Evolutionary conservation across 1,140 invertebrate genomes (phyloP), one percentile per base, ranked within the genome.

Genomic region (Drosophila orosa): DNA sequence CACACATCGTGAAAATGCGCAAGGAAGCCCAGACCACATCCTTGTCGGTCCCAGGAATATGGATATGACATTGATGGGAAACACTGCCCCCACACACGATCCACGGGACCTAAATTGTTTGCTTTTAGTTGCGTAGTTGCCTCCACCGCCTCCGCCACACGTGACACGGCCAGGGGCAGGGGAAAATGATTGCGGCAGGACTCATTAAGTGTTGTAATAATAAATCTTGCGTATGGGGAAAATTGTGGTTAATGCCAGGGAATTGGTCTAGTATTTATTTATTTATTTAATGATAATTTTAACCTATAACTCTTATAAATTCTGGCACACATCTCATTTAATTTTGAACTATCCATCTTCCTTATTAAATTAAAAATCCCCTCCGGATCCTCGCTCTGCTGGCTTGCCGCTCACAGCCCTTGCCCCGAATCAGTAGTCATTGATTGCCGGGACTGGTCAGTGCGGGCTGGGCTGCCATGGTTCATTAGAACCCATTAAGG

Each of bases 401-500:
- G 15, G 7, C 8, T 29, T 33, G 15, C 42, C n/a, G 37, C 17
- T 12, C 19, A 12, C 9, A 33, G 22, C 35, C 65, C 13, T 29
- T 37, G 47, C 27, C 39, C 40, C 40, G 37, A 22, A 29, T 62
- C 42, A 54, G 57, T 68, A 67, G 71, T 50, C 71, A 52, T 68
- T 72, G 59, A 68, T 56, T 22, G 47, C 42, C 40, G 45, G 9
- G 19, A 19, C 35, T 45, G 39, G 47, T 48, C 45, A 48, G n/a
- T 48, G 15, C 35, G 19, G 71, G 42, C 63, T n/a, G 12, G 37
- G 50, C 52, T 44, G 31, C 58, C 81, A 84, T 80, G 84, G 74
- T 80, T 89, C 84, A 89, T 87, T 89, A 80, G 84, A 84, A 84
- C 60, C 79, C 78, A 74, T 89, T 83, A 80, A 74, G 44, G 45